These are phyloP conservation scores for Radopholus similis DNA, from an alignment of 1,140 invertebrate genomes.

Conservation along the genomic window DNA sequence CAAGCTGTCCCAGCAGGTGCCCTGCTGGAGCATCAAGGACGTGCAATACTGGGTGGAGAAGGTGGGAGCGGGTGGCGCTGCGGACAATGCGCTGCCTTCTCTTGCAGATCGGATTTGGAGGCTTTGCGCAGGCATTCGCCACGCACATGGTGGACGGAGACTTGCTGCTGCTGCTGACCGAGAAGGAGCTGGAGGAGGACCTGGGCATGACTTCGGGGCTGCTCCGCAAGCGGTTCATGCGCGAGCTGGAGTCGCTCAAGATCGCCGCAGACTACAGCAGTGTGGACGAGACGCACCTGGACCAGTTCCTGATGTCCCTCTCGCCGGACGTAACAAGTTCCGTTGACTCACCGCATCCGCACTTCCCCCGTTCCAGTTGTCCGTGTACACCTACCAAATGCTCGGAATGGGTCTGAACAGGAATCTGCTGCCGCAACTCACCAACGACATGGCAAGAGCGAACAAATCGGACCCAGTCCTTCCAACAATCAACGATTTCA, in stretches of 20 bases:
- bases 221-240: slow-evolving; percentile 81
- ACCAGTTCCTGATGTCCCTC: slow-evolving; percentile 80
- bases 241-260: slow-evolving; percentile 88
- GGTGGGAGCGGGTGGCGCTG: slow-evolving; percentile 60
- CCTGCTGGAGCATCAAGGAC: slow-evolving; percentile 91
- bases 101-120: slow-evolving; percentile 79
- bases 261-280: slow-evolving; percentile 88
- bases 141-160: slow-evolving; percentile 95
- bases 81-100: background rate
- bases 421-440: slow-evolving; percentile 65
- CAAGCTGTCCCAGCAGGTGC: slow-evolving; percentile 80
- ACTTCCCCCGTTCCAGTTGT: slow-evolving; percentile 65
- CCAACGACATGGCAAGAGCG: slow-evolving; percentile 90
- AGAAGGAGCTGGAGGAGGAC: slow-evolving; percentile 84
- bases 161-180: slow-evolving; percentile 82
- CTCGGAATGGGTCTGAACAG: slow-evolving; percentile 88
- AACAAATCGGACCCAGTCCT: no score
- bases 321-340: slow-evolving; percentile 68
- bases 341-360: background rate
- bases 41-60: slow-evolving; percentile 95
- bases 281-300: slow-evolving; percentile 82
- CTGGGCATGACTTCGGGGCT: slow-evolving; percentile 90
- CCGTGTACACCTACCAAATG: slow-evolving; percentile 94
- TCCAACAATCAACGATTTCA: background rate
- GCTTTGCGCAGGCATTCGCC: slow-evolving; percentile 77